Evolutionary conservation across 2,113 vertebrate genomes (phyloP).

Genomic region (Equus quagga): DNA sequence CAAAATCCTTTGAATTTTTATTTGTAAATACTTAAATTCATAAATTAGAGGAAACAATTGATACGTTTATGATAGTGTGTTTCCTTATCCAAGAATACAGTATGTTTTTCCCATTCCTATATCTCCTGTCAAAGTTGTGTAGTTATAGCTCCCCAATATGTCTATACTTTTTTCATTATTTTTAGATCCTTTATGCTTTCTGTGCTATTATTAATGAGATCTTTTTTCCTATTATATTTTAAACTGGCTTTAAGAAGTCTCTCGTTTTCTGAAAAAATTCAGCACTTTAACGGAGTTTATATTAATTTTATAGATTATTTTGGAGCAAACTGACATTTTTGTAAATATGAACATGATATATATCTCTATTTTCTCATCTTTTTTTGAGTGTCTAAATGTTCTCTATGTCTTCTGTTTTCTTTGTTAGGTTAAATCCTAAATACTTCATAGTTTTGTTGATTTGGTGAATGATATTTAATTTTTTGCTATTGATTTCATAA

Average conservation of each 20-base stretch:
- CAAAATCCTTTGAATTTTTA: not conserved
- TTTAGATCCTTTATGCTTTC: not conserved
- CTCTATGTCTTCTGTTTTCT: not conserved
- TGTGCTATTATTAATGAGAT: not conserved
- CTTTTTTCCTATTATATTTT: not conserved
- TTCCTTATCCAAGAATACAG: not conserved
- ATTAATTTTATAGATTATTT: slow-evolving; percentile 14
- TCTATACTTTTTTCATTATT: not conserved
- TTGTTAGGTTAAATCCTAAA: not conserved
- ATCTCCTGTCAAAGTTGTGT: not conserved
- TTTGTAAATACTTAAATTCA: not conserved
- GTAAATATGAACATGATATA: not conserved
- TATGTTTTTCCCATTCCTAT: not conserved
- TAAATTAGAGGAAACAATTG: not conserved
- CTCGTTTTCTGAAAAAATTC: not conserved
- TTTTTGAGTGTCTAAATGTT: not conserved
- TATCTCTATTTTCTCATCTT: not conserved
- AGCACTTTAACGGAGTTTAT: not conserved
- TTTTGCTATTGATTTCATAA: not conserved
- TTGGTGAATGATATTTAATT: not conserved
- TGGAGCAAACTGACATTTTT: not conserved
- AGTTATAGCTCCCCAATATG: not conserved
- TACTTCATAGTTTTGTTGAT: not conserved
- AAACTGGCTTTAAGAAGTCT: not conserved
- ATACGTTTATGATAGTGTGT: not conserved